Conservation (phyloP, 2,113 vertebrate genomes). For the Pycnonotus jocosus region DNA sequence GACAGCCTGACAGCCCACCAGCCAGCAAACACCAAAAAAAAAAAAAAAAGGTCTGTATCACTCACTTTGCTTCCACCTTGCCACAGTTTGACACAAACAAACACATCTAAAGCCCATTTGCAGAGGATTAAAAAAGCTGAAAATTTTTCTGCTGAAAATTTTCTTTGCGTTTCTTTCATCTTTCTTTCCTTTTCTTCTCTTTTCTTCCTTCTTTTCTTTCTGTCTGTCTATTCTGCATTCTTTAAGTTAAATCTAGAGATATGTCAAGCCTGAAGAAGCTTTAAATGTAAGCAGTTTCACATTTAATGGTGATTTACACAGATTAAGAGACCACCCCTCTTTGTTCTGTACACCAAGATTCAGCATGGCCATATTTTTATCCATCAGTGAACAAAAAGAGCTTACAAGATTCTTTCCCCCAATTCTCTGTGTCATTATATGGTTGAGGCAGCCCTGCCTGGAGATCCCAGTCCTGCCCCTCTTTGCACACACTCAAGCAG, state of each 20-base stretch:
- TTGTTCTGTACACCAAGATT: background rate
- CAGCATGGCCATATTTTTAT: conserved; percentile 13
- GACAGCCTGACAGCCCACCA: background rate
- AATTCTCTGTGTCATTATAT: background rate
- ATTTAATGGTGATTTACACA: background rate
- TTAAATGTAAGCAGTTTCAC: background rate
- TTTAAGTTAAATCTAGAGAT: background rate
- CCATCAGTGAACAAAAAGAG: background rate
- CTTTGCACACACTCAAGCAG: background rate
- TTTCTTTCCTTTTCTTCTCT: background rate
- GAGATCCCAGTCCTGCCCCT: background rate
- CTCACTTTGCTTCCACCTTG: background rate
- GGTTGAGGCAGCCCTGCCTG: background rate
- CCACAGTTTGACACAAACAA: background rate
- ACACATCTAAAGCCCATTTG: background rate
- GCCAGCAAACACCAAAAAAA: background rate
- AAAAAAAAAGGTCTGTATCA: background rate
- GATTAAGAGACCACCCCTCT: conserved; percentile 27
- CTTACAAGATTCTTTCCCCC: background rate
- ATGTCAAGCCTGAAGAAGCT: background rate
- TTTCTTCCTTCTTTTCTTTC: background rate
- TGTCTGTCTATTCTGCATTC: background rate
- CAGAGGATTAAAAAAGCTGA: background rate
- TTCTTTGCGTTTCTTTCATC: background rate
- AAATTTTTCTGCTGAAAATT: background rate